Evolutionary conservation across 2,888 invertebrate genomes (phyloP), one percentile per base, ranked within the genome.

Genomic region (Bugulina stolonifera): DNA sequence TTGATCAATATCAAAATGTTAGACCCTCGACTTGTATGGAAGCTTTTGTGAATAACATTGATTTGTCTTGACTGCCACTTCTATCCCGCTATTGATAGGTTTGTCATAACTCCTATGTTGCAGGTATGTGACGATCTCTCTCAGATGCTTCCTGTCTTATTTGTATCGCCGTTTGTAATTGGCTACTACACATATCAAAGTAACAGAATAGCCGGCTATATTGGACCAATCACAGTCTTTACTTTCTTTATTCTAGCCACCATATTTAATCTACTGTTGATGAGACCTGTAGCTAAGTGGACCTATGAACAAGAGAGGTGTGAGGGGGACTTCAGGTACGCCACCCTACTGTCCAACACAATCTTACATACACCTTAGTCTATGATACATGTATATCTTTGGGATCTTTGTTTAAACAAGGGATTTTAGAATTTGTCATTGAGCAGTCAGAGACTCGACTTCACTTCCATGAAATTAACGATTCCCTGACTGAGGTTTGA

Each of bases 241-340:
- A 76, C 80, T 1, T 88, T 87, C 77, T 88, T 89, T 79, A 52
- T 87, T 2, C 73, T 87, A 10, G 86, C 87, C 35, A 87, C 87
- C 0, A 72, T 86, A 2, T 79, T 87, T 70, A 88, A 88, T 81
- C 87, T 86, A 76, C 75, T 87, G 5, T 79, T 89, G 1, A 87
- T 89, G 84, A 84, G 86, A 1, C 87, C 87, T 0, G 86, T 88
- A 23, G 86, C 87, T n/a, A 77, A 79, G 34, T 82, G 82, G 72
- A 86, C 88, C 25, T 86, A 86, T 70, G 80, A 83, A 72, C 87
- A 87, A 78, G 88, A 89, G 78, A 82, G 82, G 76, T 81, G 81
- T 75, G 88, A 88, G 79, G 88, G 88, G 69, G 85, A 88, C 78
- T 88, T 88, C 78, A 84, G 88, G 86, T 87, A 76, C 58, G n/a